phyloP scores from a whole-genome alignment of 2,113 vertebrate species.

The Brienomyrus brachyistius region DNA sequence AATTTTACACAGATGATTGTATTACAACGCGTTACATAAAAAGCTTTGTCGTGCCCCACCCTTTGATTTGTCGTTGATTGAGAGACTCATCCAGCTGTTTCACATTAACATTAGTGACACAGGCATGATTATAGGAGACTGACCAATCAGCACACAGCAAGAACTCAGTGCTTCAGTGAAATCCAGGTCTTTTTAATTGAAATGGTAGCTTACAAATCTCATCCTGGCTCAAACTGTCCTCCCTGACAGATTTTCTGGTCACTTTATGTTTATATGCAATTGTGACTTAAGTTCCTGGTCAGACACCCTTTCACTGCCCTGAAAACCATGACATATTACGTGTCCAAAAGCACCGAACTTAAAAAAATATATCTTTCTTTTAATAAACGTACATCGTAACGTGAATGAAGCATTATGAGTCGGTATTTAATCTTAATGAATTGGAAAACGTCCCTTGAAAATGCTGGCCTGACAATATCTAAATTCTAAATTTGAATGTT shows the following conservation, averaged over 20 bases:
- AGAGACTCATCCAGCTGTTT: not conserved
- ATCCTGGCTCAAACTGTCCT: not conserved
- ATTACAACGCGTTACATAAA: too few species aligned
- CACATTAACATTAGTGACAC: too few species aligned
- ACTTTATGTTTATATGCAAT: not conserved
- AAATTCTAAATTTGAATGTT: too few species aligned
- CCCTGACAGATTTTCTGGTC: not conserved
- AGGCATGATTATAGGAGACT: too few species aligned
- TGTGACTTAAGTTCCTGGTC: not conserved
- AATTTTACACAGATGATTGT: too few species aligned
- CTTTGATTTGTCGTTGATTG: not conserved
- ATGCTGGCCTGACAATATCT: not conserved
- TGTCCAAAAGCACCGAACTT: not conserved
- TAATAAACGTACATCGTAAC: not conserved
- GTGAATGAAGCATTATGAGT: not conserved
- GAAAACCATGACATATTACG: not conserved
- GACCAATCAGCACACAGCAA: too few species aligned
- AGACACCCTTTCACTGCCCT: not conserved
- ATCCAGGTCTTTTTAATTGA: not conserved
- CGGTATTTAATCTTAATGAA: not conserved
- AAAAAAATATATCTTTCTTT: not conserved
- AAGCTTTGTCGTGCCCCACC: too few species aligned
- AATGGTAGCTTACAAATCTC: not conserved
- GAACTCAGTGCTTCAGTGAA: too few species aligned
- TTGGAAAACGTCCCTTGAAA: not conserved